phyloP scores from a whole-genome alignment of 2,888 invertebrate genomes.

The Minunthozetes semirufus region DNA sequence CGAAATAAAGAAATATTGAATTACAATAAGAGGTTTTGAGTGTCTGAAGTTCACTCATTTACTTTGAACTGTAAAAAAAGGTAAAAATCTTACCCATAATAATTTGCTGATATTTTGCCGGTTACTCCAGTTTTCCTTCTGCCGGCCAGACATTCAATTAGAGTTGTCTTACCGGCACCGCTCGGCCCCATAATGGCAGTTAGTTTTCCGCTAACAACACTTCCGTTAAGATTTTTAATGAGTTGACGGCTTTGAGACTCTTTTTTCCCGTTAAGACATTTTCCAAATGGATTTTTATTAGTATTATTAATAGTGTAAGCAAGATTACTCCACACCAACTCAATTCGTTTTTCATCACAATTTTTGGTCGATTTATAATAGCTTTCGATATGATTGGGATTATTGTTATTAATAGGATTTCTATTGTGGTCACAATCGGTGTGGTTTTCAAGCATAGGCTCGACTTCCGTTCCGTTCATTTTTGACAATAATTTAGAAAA shows the following conservation, averaged over 20 bases:
- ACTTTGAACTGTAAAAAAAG: too few species aligned
- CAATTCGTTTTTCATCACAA: conserved; percentile 36
- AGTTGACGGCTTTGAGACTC: not conserved
- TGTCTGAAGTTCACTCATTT: too few species aligned
- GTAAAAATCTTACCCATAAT: not conserved
- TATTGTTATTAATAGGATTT: too few species aligned
- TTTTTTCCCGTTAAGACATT: not conserved
- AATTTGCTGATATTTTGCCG: not conserved
- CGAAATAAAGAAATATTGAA: too few species aligned
- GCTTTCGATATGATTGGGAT: too few species aligned
- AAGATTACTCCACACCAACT: not conserved
- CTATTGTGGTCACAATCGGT: too few species aligned
- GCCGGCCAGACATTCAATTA: conserved; percentile 74
- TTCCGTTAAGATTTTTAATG: not conserved
- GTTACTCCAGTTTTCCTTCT: not conserved
- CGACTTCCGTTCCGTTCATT: too few species aligned
- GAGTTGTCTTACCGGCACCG: conserved; percentile 88
- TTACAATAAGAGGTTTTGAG: too few species aligned
- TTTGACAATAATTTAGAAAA: too few species aligned
- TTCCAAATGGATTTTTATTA: not conserved
- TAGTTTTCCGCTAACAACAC: conserved; percentile 48
- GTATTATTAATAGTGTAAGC: not conserved
- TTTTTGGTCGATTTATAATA: too few species aligned
- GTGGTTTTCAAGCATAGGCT: too few species aligned
- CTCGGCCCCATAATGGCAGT: conserved; percentile 93